phyloP scores from a whole-genome alignment of 2,888 invertebrate genomes.

The Neocrepidodera transversa region DNA sequence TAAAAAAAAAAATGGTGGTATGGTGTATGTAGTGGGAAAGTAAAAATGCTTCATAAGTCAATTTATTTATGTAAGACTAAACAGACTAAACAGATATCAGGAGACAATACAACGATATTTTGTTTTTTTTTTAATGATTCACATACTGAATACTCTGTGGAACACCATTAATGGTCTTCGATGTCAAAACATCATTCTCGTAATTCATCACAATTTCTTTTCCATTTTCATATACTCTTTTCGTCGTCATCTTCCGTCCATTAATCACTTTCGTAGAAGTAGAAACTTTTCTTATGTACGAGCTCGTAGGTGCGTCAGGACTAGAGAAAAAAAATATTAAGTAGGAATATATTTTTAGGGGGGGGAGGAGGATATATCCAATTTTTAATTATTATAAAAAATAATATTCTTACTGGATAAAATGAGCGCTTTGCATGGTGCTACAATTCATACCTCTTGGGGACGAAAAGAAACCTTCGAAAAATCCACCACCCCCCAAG shows the following conservation, averaged over 20 bases:
- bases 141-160: slow-evolving; percentile 31
- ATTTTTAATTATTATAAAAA: background rate
- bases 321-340: background rate
- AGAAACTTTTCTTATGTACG: slow-evolving; percentile 33
- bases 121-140: background rate
- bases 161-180: slow-evolving; percentile 33
- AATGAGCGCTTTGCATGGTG: slow-evolving; percentile 28
- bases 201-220: slow-evolving; percentile 32
- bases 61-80: too few relatives aligned
- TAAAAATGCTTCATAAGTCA: too few relatives aligned
- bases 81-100: background rate
- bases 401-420: background rate
- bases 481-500: slow-evolving; percentile 18
- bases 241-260: slow-evolving; percentile 36
- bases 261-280: slow-evolving; percentile 32
- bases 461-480: slow-evolving; percentile 24
- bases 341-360: too few relatives aligned
- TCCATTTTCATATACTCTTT: slow-evolving; percentile 34
- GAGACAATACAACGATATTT: background rate
- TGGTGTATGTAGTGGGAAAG: too few relatives aligned
- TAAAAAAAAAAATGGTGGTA: too few relatives aligned
- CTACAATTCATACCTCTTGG: slow-evolving; percentile 19
- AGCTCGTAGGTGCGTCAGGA: slow-evolving; percentile 4
- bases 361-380: too few relatives aligned
- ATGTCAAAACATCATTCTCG: slow-evolving; percentile 36